Conservation (phyloP, 2,888 invertebrate genomes). For the Hirtodrosophila trivittata region DNA sequence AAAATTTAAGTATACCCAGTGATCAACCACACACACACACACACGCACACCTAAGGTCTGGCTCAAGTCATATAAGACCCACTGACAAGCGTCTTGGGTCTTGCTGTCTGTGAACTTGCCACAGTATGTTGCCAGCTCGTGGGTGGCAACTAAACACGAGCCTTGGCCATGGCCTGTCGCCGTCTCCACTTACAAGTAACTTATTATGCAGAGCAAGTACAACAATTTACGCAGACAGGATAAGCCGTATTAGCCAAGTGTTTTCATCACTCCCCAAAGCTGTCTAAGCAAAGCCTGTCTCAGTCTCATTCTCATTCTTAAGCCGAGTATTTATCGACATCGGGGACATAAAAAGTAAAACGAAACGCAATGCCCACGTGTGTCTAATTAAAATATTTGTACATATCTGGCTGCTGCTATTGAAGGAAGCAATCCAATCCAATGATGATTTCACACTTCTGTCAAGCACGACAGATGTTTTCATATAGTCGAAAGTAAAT, state of each 20-base stretch:
- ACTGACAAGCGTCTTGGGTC: no score
- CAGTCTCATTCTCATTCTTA: no score
- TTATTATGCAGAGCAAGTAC: constrained; percentile 45
- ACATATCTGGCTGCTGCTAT: neutral
- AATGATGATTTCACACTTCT: constrained; percentile 1
- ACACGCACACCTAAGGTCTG: no score
- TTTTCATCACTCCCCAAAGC: constrained; percentile 16
- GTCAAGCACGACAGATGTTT: constrained; percentile 25
- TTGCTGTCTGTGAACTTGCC: no score
- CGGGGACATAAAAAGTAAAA: neutral
- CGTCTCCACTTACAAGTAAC: constrained; percentile 8
- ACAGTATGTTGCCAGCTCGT: no score
- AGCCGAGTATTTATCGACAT: no score
- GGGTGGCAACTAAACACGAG: no score
- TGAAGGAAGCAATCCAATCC: neutral
- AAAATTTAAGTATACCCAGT: no score
- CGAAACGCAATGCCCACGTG: neutral
- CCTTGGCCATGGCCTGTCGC: constrained; percentile 2
- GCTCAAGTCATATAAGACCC: no score
- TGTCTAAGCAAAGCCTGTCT: constrained; percentile 15
- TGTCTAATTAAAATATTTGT: neutral
- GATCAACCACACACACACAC: neutral
- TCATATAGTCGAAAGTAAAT: constrained; percentile 10
- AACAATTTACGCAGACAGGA: constrained; percentile 52
- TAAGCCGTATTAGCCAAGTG: constrained; percentile 40